Base-by-base conservation (phyloP, 35 echinoderm and acorn worm genomes). In the Strongylocentrotus purpuratus region DNA sequence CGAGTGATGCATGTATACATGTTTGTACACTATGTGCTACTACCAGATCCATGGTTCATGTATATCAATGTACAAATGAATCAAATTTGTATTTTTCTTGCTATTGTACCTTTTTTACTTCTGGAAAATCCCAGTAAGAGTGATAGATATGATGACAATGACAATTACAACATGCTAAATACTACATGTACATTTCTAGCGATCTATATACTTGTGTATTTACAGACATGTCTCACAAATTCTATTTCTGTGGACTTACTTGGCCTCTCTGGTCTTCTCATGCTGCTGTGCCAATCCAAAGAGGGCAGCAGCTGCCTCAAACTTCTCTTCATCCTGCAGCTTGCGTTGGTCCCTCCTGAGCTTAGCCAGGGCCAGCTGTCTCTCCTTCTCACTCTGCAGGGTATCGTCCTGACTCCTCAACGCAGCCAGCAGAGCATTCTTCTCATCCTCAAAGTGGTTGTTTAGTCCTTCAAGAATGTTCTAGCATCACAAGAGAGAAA, bases 371-470 rank as follows among this genome's bases (percentile, higher is more conserved):
- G 98, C 98, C 32, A 99, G 88, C 88, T 99, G 98, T 32, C 98
- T 91, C 71, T 99, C 97, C 46, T 95, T 95, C 71, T 98, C 98
- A 86, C 85, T 95, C 52, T 90, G 41, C 22, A 96, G 71, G 50
- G 46, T 35, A 15, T 97, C 97, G 61, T 99, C 94, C 55, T 99
- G 96, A 45, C 45, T 41, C 47, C 88, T 87, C 65, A 99, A 71
- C 46, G 85, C 86, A 31, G 98, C 98, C 28, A 99, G 88, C 3
- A 99, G 96, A 28, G 97, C 97, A 88, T 97, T 96, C 50, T 97
- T 97, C 94, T 99, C 97, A 94, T 97, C 98, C 71, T 99, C 98
- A 99, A 97, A 99, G 88, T 99, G 98, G 70, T 96, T 93, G 92
- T 97, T 97, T 41, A 99, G 91, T 13, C 97, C 97, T 95, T 97